A percentile compares a stretch with the other conserved stretches of the same genome.
These are phyloP conservation scores for Nixonia krombeini DNA, from an alignment of 1,140 invertebrate species.

Conservation along the genomic window DNA sequence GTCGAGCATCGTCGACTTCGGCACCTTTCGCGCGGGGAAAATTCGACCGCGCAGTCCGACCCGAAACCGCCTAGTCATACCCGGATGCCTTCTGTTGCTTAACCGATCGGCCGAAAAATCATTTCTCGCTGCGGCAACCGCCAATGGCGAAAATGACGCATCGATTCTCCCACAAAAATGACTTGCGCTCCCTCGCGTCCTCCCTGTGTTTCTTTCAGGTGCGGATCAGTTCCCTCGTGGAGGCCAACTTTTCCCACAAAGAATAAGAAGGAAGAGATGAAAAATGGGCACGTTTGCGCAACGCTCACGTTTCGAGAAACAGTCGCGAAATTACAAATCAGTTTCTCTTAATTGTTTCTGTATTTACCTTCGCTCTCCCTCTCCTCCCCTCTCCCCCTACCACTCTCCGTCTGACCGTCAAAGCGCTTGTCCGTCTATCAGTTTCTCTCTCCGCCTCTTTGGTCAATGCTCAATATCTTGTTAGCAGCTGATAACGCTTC, in stretches of 20 bases:
- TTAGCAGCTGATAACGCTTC: too few relatives aligned
- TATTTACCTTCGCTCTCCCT: too few relatives aligned
- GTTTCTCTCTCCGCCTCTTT: too few relatives aligned
- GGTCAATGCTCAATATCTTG: too few relatives aligned
- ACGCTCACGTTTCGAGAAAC: not conserved
- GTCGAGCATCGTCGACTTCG: not conserved
- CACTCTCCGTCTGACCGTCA: not conserved
- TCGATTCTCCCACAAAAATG: slow-evolving; percentile 24
- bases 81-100: slow-evolving; percentile 60
- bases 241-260: not conserved
- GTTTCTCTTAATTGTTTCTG: too few relatives aligned
- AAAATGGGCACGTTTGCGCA: not conserved
- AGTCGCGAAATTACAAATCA: too few relatives aligned
- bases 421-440: too few relatives aligned
- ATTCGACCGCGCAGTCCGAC: slow-evolving; percentile 37
- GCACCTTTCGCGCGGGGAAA: slow-evolving; percentile 28
- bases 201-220: too few relatives aligned
- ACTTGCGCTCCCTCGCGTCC: slow-evolving; percentile 7
- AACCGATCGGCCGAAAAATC: slow-evolving; percentile 31
- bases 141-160: slow-evolving; percentile 40
- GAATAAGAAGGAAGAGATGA: too few relatives aligned
- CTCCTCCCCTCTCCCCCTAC: not conserved
- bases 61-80: slow-evolving; percentile 63
- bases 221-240: not conserved
- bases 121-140: slow-evolving; percentile 15